These are phyloP conservation scores for Thalassophryne amazonica DNA, from an alignment of 2,797 vertebrate genomes.

Conservation along the genomic window DNA sequence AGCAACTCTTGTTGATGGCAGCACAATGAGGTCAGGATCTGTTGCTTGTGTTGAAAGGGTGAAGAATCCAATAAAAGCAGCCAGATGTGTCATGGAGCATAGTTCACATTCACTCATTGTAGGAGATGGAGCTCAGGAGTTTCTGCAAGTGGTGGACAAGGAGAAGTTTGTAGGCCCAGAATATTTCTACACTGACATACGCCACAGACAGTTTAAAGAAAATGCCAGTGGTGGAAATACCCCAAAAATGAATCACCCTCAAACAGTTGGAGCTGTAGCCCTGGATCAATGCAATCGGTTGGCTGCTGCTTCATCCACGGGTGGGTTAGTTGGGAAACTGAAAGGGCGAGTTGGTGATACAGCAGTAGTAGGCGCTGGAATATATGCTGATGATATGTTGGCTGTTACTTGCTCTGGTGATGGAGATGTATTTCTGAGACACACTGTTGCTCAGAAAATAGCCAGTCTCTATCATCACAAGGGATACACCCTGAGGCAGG, in stretches of 20 bases:
- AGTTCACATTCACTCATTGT: slow-evolving; percentile 66
- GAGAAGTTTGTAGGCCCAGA: slow-evolving; percentile 57
- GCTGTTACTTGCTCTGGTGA: slow-evolving; percentile 81
- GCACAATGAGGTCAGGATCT: slow-evolving; percentile 65
- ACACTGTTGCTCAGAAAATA: slow-evolving; percentile 80
- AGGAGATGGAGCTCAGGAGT: slow-evolving; percentile 75
- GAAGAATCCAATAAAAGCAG: slow-evolving; percentile 73
- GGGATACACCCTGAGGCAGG: slow-evolving; percentile 69
- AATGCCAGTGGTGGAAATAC: slow-evolving; percentile 42
- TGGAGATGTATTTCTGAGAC: slow-evolving; percentile 78
- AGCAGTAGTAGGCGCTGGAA: slow-evolving; percentile 79
- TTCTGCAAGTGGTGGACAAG: slow-evolving; percentile 58
- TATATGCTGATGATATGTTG: slow-evolving; percentile 77
- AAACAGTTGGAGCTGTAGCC: slow-evolving; percentile 81
- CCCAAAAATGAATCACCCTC: slow-evolving; percentile 75
- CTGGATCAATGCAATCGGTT: slow-evolving; percentile 65
- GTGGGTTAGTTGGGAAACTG: slow-evolving; percentile 78
- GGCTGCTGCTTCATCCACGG: slow-evolving; percentile 80
- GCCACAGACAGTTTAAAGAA: slow-evolving; percentile 60
- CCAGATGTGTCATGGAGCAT: slow-evolving; percentile 70
- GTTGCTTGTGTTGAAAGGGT: slow-evolving; percentile 75
- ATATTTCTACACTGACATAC: slow-evolving; percentile 78
- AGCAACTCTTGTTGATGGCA: slow-evolving; percentile 77
- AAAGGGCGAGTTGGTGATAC: slow-evolving; percentile 81
- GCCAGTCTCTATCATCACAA: slow-evolving; percentile 77